Evolutionary conservation across 2,113 vertebrate species (phyloP), one percentile per base, ranked within the genome.

Genomic region (Chloroceryle aenea): DNA sequence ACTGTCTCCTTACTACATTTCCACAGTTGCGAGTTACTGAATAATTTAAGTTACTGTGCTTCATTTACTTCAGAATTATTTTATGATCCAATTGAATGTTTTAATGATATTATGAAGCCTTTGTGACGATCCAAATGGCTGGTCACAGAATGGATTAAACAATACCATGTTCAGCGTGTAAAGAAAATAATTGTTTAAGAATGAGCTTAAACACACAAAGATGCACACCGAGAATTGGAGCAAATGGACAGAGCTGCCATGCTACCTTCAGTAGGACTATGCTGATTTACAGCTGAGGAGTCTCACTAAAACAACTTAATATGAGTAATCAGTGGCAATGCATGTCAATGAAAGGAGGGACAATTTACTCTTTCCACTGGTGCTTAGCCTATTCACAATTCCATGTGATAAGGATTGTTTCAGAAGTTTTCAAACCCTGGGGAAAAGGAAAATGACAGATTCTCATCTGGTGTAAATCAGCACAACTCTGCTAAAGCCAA

Each of bases 21-120:
- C 67, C 89, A 85, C 53, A 78, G 85, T 76, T 90, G 67, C 59
- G 63, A 85, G 91, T 94, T 96, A 96, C 76, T 89, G 87, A 95
- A 95, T 94, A 95, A 96, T 97, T 96, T 73, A 67, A 93, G 77
- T 61, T 78, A 90, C 75, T 76, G 63, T 90, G 87, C 92, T 81
- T 97, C 94, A 97, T 97, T 97, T 96, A 50, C 80, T 87, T 94
- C 85, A 85, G 93, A 96, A 96, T 95, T 89, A 94, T 89, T 97
- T 97, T 96, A 95, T 97, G 94, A 96, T 95, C 82, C 90, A 94
- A 36, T 48, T 92, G 89, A 87, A 93, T 76, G 77, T 95, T 93
- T 87, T 97, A 96, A 97, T 93, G 95, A 92, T 83, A 86, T 96
- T 95, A 95, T 90, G 87, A 94, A 96, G 63, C 59, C 87, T 95